Evolutionary conservation across 2,888 invertebrate genomes (phyloP).

Genomic region (Perizoma affinitatum): DNA sequence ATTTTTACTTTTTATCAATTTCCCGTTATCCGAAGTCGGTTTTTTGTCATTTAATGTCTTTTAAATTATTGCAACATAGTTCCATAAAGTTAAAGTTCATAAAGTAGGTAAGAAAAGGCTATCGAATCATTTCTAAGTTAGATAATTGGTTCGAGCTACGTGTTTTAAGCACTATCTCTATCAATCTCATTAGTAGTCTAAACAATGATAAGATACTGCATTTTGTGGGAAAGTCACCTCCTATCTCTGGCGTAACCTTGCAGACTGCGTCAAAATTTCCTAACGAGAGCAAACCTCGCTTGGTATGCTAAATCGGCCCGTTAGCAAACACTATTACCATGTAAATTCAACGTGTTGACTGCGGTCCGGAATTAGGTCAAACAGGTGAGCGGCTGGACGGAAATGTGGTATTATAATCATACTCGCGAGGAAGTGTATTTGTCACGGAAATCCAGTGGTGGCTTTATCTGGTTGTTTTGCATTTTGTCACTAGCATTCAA

Average conservation of each 20-base stretch:
- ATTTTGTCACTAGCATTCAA: slow-evolving; percentile 1
- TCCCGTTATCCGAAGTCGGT: too few species aligned
- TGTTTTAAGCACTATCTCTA: too few species aligned
- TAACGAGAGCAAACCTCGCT: slow-evolving; percentile 36
- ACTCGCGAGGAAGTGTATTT: slow-evolving; percentile 26
- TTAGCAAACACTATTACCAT: slow-evolving; percentile 67
- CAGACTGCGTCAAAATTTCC: slow-evolving; percentile 27
- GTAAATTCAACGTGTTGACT: slow-evolving; percentile 67
- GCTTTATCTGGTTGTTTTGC: slow-evolving; percentile 12
- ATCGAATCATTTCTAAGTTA: too few species aligned
- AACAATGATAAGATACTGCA: too few species aligned
- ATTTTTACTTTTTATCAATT: too few species aligned
- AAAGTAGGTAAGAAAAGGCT: too few species aligned
- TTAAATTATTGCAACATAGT: too few species aligned
- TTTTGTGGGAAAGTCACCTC: too few species aligned
- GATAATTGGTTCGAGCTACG: too few species aligned
- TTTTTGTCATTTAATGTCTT: too few species aligned
- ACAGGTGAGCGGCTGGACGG: slow-evolving; percentile 43
- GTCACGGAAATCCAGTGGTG: slow-evolving; percentile 23
- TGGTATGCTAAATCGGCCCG: slow-evolving; percentile 55
- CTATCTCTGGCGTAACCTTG: slow-evolving; percentile 13
- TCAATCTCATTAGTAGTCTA: too few species aligned
- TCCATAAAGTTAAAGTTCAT: too few species aligned
- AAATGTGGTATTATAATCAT: slow-evolving; percentile 28
- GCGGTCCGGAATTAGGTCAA: slow-evolving; percentile 53